Conservation (phyloP, 1,140 invertebrate genomes). For the Rhizoglyphus robini region DNA sequence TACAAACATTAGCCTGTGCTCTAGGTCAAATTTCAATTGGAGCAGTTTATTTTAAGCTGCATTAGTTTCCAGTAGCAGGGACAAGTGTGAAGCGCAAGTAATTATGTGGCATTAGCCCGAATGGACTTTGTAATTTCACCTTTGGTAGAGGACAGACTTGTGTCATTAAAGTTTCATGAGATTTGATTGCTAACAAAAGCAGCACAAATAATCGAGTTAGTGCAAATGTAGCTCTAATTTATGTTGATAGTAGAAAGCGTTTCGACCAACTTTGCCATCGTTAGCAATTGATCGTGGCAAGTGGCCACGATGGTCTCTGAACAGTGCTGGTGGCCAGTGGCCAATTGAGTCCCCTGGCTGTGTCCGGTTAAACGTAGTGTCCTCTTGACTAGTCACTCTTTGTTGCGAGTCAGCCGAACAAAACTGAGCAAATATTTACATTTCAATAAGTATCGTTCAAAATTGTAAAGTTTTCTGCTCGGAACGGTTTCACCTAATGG, state of each 20-base stretch:
- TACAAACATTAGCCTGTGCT: no score
- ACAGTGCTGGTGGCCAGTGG: no score
- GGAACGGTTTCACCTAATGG: no score
- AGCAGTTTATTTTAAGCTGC: background rate
- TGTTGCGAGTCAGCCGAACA: background rate
- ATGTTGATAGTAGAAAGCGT: no score
- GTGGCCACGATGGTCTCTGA: no score
- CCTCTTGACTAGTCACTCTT: no score
- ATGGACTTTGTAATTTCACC: constrained; percentile 12
- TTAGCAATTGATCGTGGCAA: no score
- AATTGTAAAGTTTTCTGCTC: constrained; percentile 14
- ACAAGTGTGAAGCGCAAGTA: constrained; percentile 10
- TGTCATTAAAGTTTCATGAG: constrained; percentile 11
- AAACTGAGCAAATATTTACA: constrained; percentile 4
- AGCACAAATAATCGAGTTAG: background rate
- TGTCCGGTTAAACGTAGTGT: constrained; percentile 3
- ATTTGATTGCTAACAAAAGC: constrained; percentile 4
- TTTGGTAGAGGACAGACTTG: background rate
- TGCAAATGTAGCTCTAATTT: no score
- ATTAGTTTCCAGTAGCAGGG: background rate
- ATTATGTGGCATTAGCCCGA: constrained; percentile 8
- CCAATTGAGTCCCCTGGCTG: background rate
- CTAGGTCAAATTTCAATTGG: constrained; percentile 28
- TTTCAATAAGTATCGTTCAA: constrained; percentile 10
- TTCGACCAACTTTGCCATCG: no score